Percentiles rank a stretch among this genome's conserved stretches.
Conservation (phyloP, 2,797 vertebrate genomes). For the Anguilla megastoma region DNA sequence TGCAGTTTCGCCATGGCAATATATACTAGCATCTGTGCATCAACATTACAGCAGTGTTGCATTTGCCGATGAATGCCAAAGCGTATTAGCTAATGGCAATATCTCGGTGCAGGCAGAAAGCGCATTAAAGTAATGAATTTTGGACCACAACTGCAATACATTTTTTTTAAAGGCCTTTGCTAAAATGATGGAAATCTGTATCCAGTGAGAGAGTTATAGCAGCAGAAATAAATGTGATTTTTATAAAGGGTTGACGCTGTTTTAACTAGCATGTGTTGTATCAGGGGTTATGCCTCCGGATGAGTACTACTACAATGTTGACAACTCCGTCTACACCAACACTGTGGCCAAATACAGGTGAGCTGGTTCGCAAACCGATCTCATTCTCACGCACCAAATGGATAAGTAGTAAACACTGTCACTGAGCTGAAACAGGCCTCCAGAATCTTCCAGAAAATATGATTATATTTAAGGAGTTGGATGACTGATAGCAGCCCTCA, state of each 20-base stretch:
- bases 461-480: not conserved
- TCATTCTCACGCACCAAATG: not conserved
- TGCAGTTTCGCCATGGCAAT: not conserved
- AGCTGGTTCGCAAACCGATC: not conserved
- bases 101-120: too few relatives aligned
- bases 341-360: constrained; percentile 84
- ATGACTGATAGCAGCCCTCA: not conserved
- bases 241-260: constrained; percentile 12
- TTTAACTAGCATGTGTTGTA: constrained; percentile 18
- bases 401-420: not conserved
- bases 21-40: not conserved
- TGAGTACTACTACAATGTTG: constrained; percentile 81
- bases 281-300: constrained; percentile 95
- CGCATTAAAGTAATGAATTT: too few relatives aligned
- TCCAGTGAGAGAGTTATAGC: not conserved
- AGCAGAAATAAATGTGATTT: not conserved
- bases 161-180: not conserved
- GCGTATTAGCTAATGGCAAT: too few relatives aligned
- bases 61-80: not conserved
- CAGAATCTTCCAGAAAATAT: not conserved
- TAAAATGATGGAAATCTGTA: not conserved
- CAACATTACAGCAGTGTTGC: not conserved
- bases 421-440: not conserved
- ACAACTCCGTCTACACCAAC: constrained; percentile 93
- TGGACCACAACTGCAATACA: not conserved